phyloP scores from a whole-genome alignment of 2,888 invertebrate genomes.

The Drosophila anomalipes region DNA sequence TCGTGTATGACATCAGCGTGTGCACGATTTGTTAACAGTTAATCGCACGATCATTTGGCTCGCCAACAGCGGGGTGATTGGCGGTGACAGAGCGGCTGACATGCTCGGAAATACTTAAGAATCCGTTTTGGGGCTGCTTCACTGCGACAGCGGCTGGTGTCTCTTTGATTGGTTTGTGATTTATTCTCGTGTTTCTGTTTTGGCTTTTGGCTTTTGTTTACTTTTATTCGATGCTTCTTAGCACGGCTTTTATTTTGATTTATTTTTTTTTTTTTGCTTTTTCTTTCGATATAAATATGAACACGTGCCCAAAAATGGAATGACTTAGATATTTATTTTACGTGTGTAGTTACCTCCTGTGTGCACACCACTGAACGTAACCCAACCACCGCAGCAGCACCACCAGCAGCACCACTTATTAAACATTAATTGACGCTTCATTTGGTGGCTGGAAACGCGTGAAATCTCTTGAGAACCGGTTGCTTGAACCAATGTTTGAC shows the following conservation, averaged over 20 bases:
- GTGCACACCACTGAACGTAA: neutral
- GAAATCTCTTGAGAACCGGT: constrained; percentile 81
- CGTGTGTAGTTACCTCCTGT: constrained; percentile 2
- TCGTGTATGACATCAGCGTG: constrained; percentile 78
- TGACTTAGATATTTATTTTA: neutral
- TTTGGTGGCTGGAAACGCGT: constrained; percentile 64
- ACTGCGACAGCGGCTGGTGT: constrained; percentile 6
- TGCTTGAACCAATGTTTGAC: constrained; percentile 50
- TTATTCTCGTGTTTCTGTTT: constrained; percentile 42
- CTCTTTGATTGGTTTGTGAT: constrained; percentile 26
- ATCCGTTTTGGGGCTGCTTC: constrained; percentile 1
- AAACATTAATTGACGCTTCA: constrained; percentile 78
- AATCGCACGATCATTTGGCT: constrained; percentile 64
- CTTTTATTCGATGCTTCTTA: constrained; percentile 26
- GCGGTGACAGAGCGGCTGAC: neutral
- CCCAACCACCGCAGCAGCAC: constrained; percentile 2
- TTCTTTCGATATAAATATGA: constrained; percentile 12
- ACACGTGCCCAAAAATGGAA: constrained; percentile 47
- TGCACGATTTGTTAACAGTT: constrained; percentile 82
- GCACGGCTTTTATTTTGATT: constrained; percentile 13
- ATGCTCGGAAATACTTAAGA: constrained; percentile 56
- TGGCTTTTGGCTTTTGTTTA: constrained; percentile 49
- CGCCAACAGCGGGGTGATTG: neutral
- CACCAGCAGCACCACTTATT: constrained; percentile 51
- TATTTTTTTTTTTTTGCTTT: neutral